Percentiles rank a stretch among this genome's conserved stretches.
phyloP scores from a whole-genome alignment of 2,888 invertebrate species.

The Hirtodrosophila cameraria region DNA sequence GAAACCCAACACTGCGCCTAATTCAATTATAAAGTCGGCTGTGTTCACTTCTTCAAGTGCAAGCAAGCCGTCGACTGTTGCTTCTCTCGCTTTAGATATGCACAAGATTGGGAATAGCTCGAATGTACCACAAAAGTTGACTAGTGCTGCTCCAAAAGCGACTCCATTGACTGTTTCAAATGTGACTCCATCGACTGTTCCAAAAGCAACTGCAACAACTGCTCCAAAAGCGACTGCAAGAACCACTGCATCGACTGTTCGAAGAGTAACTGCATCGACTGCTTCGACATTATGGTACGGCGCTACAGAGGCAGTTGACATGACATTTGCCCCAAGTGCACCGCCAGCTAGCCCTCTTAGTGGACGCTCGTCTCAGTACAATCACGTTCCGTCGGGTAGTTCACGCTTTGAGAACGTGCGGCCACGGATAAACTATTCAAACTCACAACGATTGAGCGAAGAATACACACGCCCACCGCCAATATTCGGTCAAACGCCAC shows the following conservation, averaged over 20 bases:
- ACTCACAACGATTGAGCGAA: not conserved
- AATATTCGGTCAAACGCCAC: not conserved
- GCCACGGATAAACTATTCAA: not conserved
- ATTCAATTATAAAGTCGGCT: not conserved
- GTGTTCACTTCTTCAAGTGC: not conserved
- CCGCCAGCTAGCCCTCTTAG: not conserved
- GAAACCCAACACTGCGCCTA: not conserved
- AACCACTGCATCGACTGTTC: no score
- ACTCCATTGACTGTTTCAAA: no score
- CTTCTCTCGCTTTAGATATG: not conserved
- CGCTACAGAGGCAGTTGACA: not conserved
- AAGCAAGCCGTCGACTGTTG: not conserved
- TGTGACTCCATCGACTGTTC: no score
- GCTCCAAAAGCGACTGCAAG: no score
- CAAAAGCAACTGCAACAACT: no score
- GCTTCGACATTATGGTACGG: no score
- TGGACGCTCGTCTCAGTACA: conserved; percentile 2
- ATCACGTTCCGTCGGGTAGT: conserved; percentile 1
- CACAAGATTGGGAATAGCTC: not conserved
- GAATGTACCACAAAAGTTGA: no score
- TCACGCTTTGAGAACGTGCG: conserved; percentile 4
- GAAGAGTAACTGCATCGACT: no score
- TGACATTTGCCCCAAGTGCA: not conserved
- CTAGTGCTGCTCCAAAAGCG: no score
- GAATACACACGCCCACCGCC: conserved; percentile 21